Base-by-base conservation (phyloP, 2,113 vertebrate genomes). In the Tupaia tana region DNA sequence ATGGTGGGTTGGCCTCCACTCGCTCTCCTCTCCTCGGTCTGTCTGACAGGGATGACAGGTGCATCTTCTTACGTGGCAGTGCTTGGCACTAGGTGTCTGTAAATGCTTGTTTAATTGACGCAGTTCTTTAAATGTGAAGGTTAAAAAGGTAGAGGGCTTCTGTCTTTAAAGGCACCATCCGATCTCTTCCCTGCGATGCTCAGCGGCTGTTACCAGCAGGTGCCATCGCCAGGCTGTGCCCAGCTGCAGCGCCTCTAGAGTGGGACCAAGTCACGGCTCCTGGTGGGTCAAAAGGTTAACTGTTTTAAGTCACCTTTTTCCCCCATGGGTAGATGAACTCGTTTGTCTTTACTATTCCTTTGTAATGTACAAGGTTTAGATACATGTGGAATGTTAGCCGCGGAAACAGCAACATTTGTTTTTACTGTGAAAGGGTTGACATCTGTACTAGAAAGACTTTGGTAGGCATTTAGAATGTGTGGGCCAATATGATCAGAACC, bases 371-470 rank as follows among this genome's bases (percentile, higher is more conserved):
- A 9, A 34, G 83, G 52, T 91, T 73, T 69, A 69, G 77, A 75
- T 91, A 82, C 59, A 74, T 67, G 84, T 77, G 77, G 70, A 87
- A 69, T 87, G 77, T 70, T 22, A 95, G 22, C 85, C 70, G 16
- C 70, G 31, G 9, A 69, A n/a, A 75, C 63, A 58, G 66, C 66
- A 66, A 20, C n/a, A 70, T 71, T 34, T 25, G 11, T 91, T 74
- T 67, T 61, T 43, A 15, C 14, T n/a, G 29, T 20, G 63, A 27
- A 66, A 85, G 52, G 8, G 66, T 52, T 59, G 5, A 43, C 6
- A 20, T 63, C 8, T 56, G 54, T 14, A 7, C 16, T 14, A 61
- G 31, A 34, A 64, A 69, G 81, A 29, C 54, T 34, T 22, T 0
- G 27, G 69, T 14, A 61, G 94, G 16, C 20, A 29, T 63, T 54